Conservation (phyloP, 30 jellyfish, hydroid and myxozoan species). For the Turritopsis rubra region DNA sequence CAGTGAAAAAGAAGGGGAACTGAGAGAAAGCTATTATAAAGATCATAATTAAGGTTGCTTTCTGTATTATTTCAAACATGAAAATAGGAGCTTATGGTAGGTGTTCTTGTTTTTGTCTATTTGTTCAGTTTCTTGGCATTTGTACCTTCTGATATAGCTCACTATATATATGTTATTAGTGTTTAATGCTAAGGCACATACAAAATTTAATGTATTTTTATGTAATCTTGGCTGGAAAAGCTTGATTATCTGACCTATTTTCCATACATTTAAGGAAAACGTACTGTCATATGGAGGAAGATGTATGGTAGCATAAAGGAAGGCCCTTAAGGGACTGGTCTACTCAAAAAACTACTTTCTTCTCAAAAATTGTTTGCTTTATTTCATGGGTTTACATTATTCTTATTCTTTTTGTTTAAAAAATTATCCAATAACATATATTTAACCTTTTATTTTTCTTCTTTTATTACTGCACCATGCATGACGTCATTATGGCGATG, state of each 20-base stretch:
- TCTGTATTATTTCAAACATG: neutral
- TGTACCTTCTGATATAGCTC: neutral
- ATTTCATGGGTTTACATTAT: too few species aligned
- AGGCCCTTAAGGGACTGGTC: too few species aligned
- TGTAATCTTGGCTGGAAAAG: neutral
- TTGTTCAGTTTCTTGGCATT: neutral
- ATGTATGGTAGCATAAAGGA: too few species aligned
- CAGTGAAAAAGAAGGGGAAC: neutral
- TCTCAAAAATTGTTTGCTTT: too few species aligned
- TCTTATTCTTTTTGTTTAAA: too few species aligned
- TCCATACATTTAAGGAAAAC: neutral
- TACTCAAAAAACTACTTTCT: too few species aligned
- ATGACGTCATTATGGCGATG: too few species aligned
- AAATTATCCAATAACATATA: too few species aligned
- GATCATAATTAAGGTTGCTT: neutral
- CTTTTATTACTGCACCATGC: too few species aligned
- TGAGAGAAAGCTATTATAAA: neutral
- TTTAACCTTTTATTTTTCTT: too few species aligned
- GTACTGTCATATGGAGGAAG: neutral
- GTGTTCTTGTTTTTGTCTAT: neutral
- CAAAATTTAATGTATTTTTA: neutral
- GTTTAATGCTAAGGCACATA: neutral
- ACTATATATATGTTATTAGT: neutral
- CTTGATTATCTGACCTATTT: neutral
- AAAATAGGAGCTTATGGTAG: neutral